A percentile compares a stretch with the other conserved stretches of the same genome.
Evolutionary conservation across 2,888 invertebrate genomes (phyloP).

Genomic region (Pteria penguin): DNA sequence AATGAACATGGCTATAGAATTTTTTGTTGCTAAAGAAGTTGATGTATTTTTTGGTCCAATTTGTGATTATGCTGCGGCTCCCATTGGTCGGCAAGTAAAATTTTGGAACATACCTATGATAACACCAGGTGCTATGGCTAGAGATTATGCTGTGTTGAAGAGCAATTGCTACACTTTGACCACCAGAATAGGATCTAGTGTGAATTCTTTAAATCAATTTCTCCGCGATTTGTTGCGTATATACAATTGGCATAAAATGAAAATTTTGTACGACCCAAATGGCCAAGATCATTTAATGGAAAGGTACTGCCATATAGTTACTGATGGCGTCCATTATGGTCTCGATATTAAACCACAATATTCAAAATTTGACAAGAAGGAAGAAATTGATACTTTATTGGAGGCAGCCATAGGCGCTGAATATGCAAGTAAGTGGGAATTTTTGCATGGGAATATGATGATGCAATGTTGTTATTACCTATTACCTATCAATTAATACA

Average conservation of each 20-base stretch:
- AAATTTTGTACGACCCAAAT: conserved; percentile 63
- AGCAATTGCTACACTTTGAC: conserved; percentile 86
- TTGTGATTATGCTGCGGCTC: conserved; percentile 87
- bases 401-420: conserved; percentile 53
- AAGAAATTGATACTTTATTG: conserved; percentile 51
- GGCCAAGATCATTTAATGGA: conserved; percentile 63
- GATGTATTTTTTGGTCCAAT: conserved; percentile 76
- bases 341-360: conserved; percentile 53
- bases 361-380: conserved; percentile 57
- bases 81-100: conserved; percentile 85
- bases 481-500: no score
- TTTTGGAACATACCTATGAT: conserved; percentile 93
- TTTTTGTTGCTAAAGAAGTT: conserved; percentile 66
- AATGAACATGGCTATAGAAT: conserved; percentile 73
- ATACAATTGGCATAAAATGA: conserved; percentile 61
- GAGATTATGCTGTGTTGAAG: conserved; percentile 71
- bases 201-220: conserved; percentile 60
- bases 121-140: conserved; percentile 82
- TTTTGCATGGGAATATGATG: no score
- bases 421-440: conserved; percentile 60
- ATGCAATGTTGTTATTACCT: no score
- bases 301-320: conserved; percentile 67
- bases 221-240: conserved; percentile 48
- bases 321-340: conserved; percentile 66
- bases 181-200: conserved; percentile 82